Evolutionary conservation across 2,113 vertebrate species (phyloP).

Genomic region (Rhinichthys klamathensis): DNA sequence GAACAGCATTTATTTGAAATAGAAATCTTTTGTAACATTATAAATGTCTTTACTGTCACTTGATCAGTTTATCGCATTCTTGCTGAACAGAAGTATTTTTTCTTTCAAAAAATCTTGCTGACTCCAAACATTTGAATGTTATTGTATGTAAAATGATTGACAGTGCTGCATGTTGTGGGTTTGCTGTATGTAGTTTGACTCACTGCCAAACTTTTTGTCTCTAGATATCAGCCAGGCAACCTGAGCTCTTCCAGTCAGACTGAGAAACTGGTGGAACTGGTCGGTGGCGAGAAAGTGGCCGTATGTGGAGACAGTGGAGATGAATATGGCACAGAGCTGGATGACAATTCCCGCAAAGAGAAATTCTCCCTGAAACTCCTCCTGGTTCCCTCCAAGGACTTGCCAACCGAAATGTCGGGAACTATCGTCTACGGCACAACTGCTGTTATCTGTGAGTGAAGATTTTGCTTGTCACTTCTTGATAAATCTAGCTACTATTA

Average conservation of each 20-base stretch:
- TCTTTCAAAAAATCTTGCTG: not conserved
- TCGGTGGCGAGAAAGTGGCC: slow-evolving; percentile 73
- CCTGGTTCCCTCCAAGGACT: slow-evolving; percentile 71
- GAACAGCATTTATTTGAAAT: not conserved
- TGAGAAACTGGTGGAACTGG: slow-evolving; percentile 82
- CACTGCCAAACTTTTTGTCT: not conserved
- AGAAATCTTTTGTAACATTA: not conserved
- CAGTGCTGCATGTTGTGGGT: not conserved
- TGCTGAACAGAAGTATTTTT: not conserved
- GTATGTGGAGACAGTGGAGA: slow-evolving; percentile 69
- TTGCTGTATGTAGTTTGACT: not conserved
- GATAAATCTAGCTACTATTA: not conserved
- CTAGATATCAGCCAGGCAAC: slow-evolving; percentile 86
- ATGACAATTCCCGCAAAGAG: slow-evolving; percentile 62
- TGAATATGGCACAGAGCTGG: slow-evolving; percentile 62
- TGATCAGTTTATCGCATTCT: not conserved
- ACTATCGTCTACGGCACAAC: slow-evolving; percentile 85
- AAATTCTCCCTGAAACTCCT: slow-evolving; percentile 70
- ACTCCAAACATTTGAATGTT: no score
- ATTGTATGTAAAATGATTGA: not conserved
- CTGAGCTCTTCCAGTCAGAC: slow-evolving; percentile 72
- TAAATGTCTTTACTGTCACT: not conserved
- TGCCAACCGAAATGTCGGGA: slow-evolving; percentile 82
- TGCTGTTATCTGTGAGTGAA: slow-evolving; percentile 81
- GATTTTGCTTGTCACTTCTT: not conserved